Evolutionary conservation across 2,888 invertebrate genomes (phyloP), one percentile per base, ranked within the genome.

Genomic region (Lamellibrachia satsuma): DNA sequence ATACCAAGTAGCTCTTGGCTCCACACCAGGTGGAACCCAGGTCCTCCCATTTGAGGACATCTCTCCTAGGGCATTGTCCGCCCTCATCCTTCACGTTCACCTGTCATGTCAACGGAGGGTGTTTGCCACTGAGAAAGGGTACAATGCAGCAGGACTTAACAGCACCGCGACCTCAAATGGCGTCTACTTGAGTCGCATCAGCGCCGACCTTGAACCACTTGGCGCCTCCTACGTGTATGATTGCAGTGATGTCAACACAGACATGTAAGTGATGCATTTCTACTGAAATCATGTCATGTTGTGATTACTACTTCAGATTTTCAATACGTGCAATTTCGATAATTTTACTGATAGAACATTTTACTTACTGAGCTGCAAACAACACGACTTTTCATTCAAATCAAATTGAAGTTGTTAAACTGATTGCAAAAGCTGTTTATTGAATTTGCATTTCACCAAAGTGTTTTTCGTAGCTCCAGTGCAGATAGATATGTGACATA

Each of bases 101-200:
- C 55, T 92, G 11, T 27, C 90, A 27, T 11, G 22, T n/a, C 52
- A 90, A 51, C 90, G 90, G 9, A 51, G 39, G 51, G 93, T 95
- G 52, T 94, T 93, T 92, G 94, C 93, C 0, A 94, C 95, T 9
- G 93, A 94, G 1, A 92, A 94, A 55, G 94, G 93, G 7, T 94
- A 93, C 92, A 95, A 95, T 92, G 93, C 93, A 52, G 95, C 95
- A 9, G 95, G 95, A 9, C 92, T 94, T 39, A 93, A 94, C 75
- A 92, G 52, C 51, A 92, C 92, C 93, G 93, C 91, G 27, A 93
- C 93, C 8, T 94, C 95, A 52, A 93, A 94, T 8, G 93, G 94
- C 27, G 94, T 95, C 15, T 94, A 94, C 8, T 92, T 95, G 39
- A 95, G 95, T 93, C 94, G 92, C 15, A 39, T 93, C n/a, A 92